Conservation (phyloP, 2,888 invertebrate genomes). For the Drosophila siamana region DNA sequence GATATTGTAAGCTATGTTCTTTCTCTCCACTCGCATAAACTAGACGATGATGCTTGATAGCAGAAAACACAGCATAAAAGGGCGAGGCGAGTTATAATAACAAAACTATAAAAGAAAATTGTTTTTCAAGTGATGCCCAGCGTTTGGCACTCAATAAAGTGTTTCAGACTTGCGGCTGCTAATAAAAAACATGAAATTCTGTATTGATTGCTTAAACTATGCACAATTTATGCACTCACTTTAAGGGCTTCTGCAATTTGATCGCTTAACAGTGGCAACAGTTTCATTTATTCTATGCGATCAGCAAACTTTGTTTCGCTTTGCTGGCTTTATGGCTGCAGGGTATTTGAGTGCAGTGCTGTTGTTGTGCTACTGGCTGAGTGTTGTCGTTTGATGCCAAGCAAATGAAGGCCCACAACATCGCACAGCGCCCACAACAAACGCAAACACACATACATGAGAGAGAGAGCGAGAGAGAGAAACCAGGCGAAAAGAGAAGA, state of each 20-base stretch:
- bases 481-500: background rate
- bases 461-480: background rate
- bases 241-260: too few species aligned
- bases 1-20: too few species aligned
- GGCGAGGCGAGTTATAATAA: background rate
- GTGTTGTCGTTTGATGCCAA: constrained; percentile 12
- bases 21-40: background rate
- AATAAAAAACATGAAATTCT: too few species aligned
- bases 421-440: background rate
- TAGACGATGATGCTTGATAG: background rate
- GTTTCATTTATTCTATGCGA: too few species aligned
- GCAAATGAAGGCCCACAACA: constrained; percentile 4
- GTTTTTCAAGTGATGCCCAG: background rate
- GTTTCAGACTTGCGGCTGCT: background rate
- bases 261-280: too few species aligned
- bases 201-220: too few species aligned
- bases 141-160: too few species aligned
- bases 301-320: too few species aligned
- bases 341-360: constrained; percentile 13
- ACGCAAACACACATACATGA: background rate
- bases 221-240: too few species aligned
- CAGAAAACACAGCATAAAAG: background rate
- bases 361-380: background rate
- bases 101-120: constrained; percentile 1
- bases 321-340: constrained; percentile 1